Percentiles rank a stretch among this genome's conserved stretches.
These are phyloP conservation scores for Pecten maximus DNA, from an alignment of 2,888 invertebrate species.

Conservation along the genomic window DNA sequence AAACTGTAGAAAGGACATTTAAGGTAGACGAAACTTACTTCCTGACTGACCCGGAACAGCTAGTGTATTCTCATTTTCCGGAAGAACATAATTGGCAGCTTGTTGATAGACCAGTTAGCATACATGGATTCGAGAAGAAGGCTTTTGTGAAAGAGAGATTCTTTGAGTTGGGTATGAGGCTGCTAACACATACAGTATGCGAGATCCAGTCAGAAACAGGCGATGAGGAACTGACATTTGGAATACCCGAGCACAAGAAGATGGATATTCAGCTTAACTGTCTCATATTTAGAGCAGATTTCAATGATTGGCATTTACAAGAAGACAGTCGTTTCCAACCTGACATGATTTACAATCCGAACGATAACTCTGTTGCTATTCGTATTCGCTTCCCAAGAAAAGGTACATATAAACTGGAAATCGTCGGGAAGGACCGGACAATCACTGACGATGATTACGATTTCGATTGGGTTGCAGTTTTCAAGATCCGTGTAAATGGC, in stretches of 20 bases:
- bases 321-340: conserved; percentile 64
- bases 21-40: conserved; percentile 78
- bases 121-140: conserved; percentile 72
- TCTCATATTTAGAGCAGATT: conserved; percentile 66
- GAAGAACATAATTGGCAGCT: conserved; percentile 75
- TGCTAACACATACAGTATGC: conserved; percentile 69
- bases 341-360: conserved; percentile 71
- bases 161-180: conserved; percentile 73
- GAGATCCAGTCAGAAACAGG: conserved; percentile 69
- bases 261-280: conserved; percentile 68
- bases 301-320: conserved; percentile 56
- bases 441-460: conserved; percentile 67
- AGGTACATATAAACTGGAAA: conserved; percentile 76
- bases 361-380: conserved; percentile 66
- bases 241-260: conserved; percentile 64
- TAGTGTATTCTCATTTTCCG: conserved; percentile 77
- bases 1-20: conserved; percentile 36
- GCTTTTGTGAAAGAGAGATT: conserved; percentile 77
- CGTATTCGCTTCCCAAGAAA: conserved; percentile 71
- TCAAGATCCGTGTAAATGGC: conserved; percentile 65
- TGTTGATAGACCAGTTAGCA: conserved; percentile 65
- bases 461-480: conserved; percentile 73
- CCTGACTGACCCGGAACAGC: conserved; percentile 76
- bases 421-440: conserved; percentile 73
- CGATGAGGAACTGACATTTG: conserved; percentile 72